phyloP scores from a whole-genome alignment of 2,797 vertebrate species.

The Malacoctenus gilli region DNA sequence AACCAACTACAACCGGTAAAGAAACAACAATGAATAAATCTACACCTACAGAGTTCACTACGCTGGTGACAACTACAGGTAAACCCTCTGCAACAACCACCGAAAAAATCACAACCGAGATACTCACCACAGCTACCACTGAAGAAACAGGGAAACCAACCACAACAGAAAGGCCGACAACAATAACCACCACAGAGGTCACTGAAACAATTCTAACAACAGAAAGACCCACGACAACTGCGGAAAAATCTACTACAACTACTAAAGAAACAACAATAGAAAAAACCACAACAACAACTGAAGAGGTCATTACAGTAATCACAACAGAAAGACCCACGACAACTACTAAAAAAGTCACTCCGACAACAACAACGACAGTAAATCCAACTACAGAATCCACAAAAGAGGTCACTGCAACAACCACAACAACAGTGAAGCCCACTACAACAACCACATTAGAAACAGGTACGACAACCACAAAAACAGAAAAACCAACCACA shows the following conservation, averaged over 20 bases:
- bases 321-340: background rate
- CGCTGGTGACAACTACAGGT: background rate
- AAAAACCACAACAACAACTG: background rate
- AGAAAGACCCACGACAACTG: background rate
- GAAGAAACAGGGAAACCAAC: too few relatives aligned
- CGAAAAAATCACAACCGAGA: background rate
- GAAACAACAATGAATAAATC: too few relatives aligned
- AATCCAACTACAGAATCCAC: background rate
- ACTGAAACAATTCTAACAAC: background rate
- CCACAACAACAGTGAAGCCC: background rate
- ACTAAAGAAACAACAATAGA: background rate
- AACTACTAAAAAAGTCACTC: background rate
- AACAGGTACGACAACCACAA: background rate
- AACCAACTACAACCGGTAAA: conserved; percentile 1
- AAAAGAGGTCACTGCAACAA: conserved; percentile 3
- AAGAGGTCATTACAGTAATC: background rate
- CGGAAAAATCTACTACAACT: background rate
- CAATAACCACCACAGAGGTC: too few relatives aligned
- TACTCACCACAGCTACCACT: too few relatives aligned
- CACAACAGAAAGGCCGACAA: too few relatives aligned
- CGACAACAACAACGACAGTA: too few relatives aligned
- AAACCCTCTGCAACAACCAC: background rate
- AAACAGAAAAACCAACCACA: background rate
- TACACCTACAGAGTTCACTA: background rate
- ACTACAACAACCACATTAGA: too few relatives aligned